Evolutionary conservation across 2,797 vertebrate species (phyloP), one percentile per base, ranked within the genome.

Genomic region (Tragopan temminckii): DNA sequence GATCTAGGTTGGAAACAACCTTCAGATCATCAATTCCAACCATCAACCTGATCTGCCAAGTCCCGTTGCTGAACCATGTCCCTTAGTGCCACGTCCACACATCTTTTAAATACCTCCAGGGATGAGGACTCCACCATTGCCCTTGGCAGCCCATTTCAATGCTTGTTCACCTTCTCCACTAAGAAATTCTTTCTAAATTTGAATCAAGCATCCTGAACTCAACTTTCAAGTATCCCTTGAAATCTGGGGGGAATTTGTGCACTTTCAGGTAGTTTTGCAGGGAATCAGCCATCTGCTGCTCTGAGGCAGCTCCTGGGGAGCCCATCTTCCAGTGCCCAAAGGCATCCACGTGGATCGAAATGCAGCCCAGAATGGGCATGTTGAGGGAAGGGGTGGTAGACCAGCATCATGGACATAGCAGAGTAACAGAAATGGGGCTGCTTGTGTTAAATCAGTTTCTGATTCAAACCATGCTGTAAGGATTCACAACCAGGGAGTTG

Each of bases 311-410:
- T 88, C 16, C 52, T 40, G 72, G 57, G 52, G 8, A 89, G 16
- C 13, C 1, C 0, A 17, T 42, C 42, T 59, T 10, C n/a, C 62
- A 48, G 0, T 0, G 0, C n/a, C 15, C 63, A 70, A 69, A 90
- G 62, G 29, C 58, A 63, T 40, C 58, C 23, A 16, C 3, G 1
- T 11, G 50, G 50, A 13, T 76, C 2, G 8, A 72, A 89, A 46
- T 59, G 40, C 20, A 76, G 59, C 23, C 17, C 7, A 0, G 23
- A 36, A 43, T 0, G 0, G 21, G 46, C 5, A 1, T 19, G 48
- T 11, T 1, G 0, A 5, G 38, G 71, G 58, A 67, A 36, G 27
- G 48, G 31, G 5, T 35, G 63, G 70, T 59, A 72, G 43, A 59
- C 50, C 23, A 63, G 52, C 68, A 36, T 35, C 31, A 0, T 0